These are phyloP conservation scores for Sprattus sprattus DNA, from an alignment of 2,113 vertebrate species.

Conservation along the genomic window DNA sequence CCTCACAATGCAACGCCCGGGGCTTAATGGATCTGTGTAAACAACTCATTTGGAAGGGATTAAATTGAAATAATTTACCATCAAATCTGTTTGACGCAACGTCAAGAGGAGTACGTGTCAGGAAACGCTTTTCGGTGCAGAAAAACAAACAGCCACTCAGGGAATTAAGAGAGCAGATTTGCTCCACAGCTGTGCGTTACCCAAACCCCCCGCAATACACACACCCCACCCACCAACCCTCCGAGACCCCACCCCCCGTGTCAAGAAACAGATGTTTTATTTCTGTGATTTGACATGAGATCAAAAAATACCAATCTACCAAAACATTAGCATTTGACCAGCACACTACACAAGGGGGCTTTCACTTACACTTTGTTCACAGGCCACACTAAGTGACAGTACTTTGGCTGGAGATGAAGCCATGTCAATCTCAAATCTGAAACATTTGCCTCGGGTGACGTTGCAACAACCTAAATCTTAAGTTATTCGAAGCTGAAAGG, in stretches of 20 bases:
- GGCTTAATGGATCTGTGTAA: constrained; percentile 28
- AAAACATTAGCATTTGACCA: not conserved
- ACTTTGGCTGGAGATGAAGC: constrained; percentile 9
- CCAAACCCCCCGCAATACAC: not conserved
- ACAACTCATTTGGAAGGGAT: constrained; percentile 30
- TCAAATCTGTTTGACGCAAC: constrained; percentile 19
- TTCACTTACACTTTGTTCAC: not conserved
- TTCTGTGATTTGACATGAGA: constrained; percentile 10
- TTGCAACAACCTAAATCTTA: constrained; percentile 4
- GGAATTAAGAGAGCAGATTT: constrained; percentile 26
- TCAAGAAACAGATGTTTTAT: constrained; percentile 22
- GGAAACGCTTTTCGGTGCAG: constrained; percentile 23
- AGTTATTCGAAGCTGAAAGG: constrained; percentile 55
- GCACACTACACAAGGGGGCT: not conserved
- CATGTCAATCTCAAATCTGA: constrained; percentile 37
- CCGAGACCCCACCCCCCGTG: not conserved
- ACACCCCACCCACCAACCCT: not conserved
- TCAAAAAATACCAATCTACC: constrained; percentile 13
- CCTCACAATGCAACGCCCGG: not conserved
- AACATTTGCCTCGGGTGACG: constrained; percentile 15
- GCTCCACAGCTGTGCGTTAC: constrained; percentile 25
- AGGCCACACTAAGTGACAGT: constrained; percentile 5
- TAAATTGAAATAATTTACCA: constrained; percentile 34
- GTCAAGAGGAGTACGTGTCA: constrained; percentile 20
- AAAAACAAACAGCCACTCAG: constrained; percentile 31